Percentiles rank a stretch among this genome's conserved stretches.
phyloP scores from a whole-genome alignment of 2,888 invertebrate species.

The Pollenia labialis region DNA sequence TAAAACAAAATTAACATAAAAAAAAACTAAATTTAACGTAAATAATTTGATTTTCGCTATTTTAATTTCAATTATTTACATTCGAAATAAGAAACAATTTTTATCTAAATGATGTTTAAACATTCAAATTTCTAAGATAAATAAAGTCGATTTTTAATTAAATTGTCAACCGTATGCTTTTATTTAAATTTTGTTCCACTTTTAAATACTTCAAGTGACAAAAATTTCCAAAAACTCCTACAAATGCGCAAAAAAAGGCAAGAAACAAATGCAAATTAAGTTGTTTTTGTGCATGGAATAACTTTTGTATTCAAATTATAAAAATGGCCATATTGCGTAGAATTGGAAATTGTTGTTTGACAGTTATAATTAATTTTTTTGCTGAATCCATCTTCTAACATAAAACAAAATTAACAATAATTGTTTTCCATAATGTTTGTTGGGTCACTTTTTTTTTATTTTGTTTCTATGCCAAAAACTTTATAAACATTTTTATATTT shows the following conservation, averaged over 20 bases:
- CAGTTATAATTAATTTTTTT: no score
- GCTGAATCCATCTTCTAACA: no score
- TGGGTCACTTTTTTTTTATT: slow-evolving; percentile 20
- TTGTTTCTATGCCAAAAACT: slow-evolving; percentile 39
- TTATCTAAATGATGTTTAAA: neutral
- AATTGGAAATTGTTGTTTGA: neutral
- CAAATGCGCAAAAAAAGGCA: neutral
- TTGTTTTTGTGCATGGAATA: neutral
- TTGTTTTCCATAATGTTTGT: neutral
- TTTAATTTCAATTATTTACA: neutral
- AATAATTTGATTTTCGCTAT: slow-evolving; percentile 8
- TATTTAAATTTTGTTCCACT: slow-evolving; percentile 8
- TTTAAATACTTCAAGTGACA: neutral
- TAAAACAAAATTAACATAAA: neutral
- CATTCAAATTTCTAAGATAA: slow-evolving; percentile 31
- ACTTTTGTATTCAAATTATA: neutral
- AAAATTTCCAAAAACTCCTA: slow-evolving; percentile 21
- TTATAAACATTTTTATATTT: slow-evolving; percentile 11
- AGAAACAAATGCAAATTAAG: slow-evolving; percentile 8
- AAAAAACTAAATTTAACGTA: slow-evolving; percentile 3
- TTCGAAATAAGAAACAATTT: neutral
- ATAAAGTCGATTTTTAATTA: slow-evolving; percentile 17
- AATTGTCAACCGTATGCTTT: slow-evolving; percentile 3
- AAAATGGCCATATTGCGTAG: neutral
- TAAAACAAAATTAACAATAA: neutral